These are phyloP conservation scores for Laticauda laticaudata DNA, from an alignment of 2,113 vertebrate species.

Conservation along the genomic window DNA sequence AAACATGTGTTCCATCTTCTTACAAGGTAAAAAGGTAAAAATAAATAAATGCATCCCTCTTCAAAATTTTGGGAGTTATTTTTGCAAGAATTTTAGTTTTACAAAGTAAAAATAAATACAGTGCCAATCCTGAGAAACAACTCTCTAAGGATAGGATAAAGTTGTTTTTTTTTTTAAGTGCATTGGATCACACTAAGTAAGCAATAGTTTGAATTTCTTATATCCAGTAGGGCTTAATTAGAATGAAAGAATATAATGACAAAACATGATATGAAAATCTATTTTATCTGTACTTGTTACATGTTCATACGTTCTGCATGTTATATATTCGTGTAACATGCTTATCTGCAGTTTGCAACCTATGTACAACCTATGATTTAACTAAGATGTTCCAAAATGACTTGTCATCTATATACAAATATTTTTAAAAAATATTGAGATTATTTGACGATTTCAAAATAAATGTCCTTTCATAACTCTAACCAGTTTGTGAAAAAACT, in stretches of 20 bases:
- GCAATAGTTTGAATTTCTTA: not conserved
- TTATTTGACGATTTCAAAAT: not conserved
- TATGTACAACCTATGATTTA: no score
- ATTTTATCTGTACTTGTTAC: not conserved
- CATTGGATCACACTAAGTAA: not conserved
- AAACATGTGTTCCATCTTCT: not conserved
- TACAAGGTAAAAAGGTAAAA: slow-evolving; percentile 48
- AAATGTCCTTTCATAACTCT: not conserved
- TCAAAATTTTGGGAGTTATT: slow-evolving; percentile 81
- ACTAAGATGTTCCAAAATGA: not conserved
- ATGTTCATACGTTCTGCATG: not conserved
- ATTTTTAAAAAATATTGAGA: not conserved
- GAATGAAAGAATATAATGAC: not conserved
- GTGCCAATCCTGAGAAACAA: not conserved
- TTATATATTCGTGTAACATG: not conserved
- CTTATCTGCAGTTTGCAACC: not conserved
- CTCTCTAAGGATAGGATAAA: not conserved
- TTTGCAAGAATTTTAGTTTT: slow-evolving; percentile 71
- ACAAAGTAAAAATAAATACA: not conserved
- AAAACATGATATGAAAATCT: not conserved
- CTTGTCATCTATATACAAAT: not conserved
- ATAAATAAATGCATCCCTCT: slow-evolving; percentile 70
- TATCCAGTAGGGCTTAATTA: not conserved
- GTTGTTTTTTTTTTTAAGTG: not conserved
- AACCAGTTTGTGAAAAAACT: not conserved